Evolutionary conservation across 2,113 vertebrate species (phyloP), one percentile per base, ranked within the genome.

Genomic region (Hypanus sabinus): DNA sequence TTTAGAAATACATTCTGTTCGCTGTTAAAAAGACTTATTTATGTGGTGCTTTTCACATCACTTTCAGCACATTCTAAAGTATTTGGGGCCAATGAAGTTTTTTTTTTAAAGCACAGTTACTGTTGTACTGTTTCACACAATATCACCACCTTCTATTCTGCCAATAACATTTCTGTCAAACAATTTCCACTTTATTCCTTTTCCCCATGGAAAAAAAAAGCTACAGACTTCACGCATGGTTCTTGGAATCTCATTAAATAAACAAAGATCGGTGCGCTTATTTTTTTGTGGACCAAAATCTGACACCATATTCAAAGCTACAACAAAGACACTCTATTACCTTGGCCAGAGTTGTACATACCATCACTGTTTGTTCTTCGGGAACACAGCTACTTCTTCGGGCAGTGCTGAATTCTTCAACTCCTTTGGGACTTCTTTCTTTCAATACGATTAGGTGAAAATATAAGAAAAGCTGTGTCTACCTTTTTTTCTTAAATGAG

Each of bases 321-420:
- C 4, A 94, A 96, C 97, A 97, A 97, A 96, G 96, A 94, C 95
- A 95, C 85, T 96, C 95, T 97, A 96, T 97, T 93, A 90, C 95
- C 95, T 65, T 94, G 92, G 94, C 83, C 70, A 94, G 96, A 96
- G 94, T 94, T 95, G 96, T 95, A 96, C 96, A 97, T 95, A 97
- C 96, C 95, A 95, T 96, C 96, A 96, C 95, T 95, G 94, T 97
- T 96, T 96, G 95, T 95, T 96, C 94, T 87, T 94, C 46, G 5
- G 36, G 85, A 96, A 95, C 95, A 95, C 94, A 95, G 95, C 96
- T 96, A 95, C 94, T 95, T 95, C 96, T 95, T 95, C 94, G 95
- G 95, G 68, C 96, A 95, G 18, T 94, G 96, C 96, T 96, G 94
- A 96, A 97, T 97, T 97, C 97, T 96, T 95, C 27, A 94, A 38